These are phyloP conservation scores for Drosophila anceps DNA, from an alignment of 2,888 invertebrate genomes.

Conservation along the genomic window DNA sequence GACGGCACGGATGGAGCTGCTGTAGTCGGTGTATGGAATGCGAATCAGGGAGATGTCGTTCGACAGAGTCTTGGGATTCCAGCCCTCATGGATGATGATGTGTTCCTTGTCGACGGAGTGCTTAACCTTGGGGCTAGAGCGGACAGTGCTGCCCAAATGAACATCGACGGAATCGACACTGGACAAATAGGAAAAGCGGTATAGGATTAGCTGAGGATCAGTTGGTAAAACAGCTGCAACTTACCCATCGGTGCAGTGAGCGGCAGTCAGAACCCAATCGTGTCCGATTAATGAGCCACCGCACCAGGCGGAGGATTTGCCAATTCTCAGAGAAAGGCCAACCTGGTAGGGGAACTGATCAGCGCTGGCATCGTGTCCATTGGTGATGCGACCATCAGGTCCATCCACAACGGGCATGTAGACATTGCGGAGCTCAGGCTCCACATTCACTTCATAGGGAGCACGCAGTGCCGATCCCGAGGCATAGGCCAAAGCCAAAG, in stretches of 20 bases:
- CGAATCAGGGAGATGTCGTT: constrained; percentile 76
- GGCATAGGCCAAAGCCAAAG: constrained; percentile 69
- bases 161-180: constrained; percentile 62
- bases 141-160: constrained; percentile 64
- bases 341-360: constrained; percentile 77
- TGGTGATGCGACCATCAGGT: constrained; percentile 70
- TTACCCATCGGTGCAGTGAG: constrained; percentile 80
- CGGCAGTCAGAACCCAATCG: constrained; percentile 81
- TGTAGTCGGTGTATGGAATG: constrained; percentile 59
- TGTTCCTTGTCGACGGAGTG: constrained; percentile 46
- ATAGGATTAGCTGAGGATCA: neutral
- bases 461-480: constrained; percentile 62
- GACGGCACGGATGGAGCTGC: constrained; percentile 58
- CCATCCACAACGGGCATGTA: constrained; percentile 45
- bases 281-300: constrained; percentile 78
- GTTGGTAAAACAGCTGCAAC: neutral
- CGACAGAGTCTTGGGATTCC: constrained; percentile 57
- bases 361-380: constrained; percentile 65
- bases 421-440: constrained; percentile 41
- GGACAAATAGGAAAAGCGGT: neutral
- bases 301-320: constrained; percentile 67
- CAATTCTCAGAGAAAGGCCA: constrained; percentile 66
- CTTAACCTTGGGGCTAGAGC: constrained; percentile 47
- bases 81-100: constrained; percentile 63
- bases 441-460: constrained; percentile 2